Percentiles rank a stretch among this genome's conserved stretches.
phyloP scores from a whole-genome alignment of 2,113 vertebrate genomes.

The Phrynosoma platyrhinos region DNA sequence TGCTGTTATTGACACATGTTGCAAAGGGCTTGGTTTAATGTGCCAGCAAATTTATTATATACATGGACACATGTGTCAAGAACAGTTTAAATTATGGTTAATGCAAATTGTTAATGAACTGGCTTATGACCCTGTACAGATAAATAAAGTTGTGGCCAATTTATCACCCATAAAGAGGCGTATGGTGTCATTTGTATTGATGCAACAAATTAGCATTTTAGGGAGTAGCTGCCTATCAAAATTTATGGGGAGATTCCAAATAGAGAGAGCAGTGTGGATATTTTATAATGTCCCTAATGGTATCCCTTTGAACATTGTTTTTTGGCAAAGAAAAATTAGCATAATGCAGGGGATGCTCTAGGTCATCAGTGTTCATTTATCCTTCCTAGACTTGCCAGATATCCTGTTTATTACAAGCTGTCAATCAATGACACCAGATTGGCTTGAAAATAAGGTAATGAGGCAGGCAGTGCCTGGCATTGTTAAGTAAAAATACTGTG shows the following conservation, averaged over 20 bases:
- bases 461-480: neutral
- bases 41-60: too few relatives aligned
- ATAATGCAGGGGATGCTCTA: neutral
- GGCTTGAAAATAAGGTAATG: neutral
- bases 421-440: conserved; percentile 7
- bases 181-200: too few relatives aligned
- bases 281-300: too few relatives aligned
- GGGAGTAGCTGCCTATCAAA: neutral
- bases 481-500: neutral
- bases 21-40: too few relatives aligned
- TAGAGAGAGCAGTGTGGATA: neutral
- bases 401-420: conserved; percentile 4
- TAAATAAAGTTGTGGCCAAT: too few relatives aligned
- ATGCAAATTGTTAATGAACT: too few relatives aligned
- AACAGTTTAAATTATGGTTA: too few relatives aligned
- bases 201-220: neutral
- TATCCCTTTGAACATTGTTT: neutral
- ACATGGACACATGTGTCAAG: too few relatives aligned
- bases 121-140: too few relatives aligned
- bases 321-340: neutral
- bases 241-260: neutral
- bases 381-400: neutral
- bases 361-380: neutral
- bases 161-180: too few relatives aligned
- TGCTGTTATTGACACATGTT: too few relatives aligned